Base-by-base conservation (phyloP, 2,113 vertebrate genomes). In the Hydropotes inermis region DNA sequence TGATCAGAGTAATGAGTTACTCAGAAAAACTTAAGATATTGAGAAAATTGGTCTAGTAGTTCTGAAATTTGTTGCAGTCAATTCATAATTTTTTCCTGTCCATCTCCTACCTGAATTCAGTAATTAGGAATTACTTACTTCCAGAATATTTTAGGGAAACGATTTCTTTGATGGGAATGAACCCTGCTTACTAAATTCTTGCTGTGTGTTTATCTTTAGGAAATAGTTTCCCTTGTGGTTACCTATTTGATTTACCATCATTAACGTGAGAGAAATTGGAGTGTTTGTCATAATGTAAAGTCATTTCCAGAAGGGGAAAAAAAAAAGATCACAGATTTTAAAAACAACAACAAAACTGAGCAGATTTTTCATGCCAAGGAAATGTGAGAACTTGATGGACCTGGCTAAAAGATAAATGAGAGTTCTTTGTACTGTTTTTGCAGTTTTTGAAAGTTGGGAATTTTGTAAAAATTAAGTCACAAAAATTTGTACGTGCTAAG, bases 291-390 rank as follows among this genome's bases (percentile, higher is more conserved):
- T 87, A 54, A 79, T 88, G 12, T 95, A 58, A 94, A 83, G 47
- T 93, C 27, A 86, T 97, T 94, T 85, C 61, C 27, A 79, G 27
- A 57, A 94, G 23, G 50, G 43, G 47, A 14, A 23, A 95, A 84
- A 88, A 36, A 7, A 21, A 15, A 94, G 28, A 36, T 81, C 60
- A 90, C 23, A 67, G 47, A 33, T 95, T 43, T 7, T 4, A 78
- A 78, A 78, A 43, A 27, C 23, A 43, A 14, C 27, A 50, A 12
- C 17, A 79, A 81, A 84, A 30, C 45, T 13, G 57, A 28, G 5
- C 27, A 61, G 10, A 79, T 92, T 97, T 92, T 94, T 39, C 50
- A 43, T 89, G 36, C n/a, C 39, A 92, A 89, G 95, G 95, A 90
- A 84, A 94, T 82, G 14, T 86, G 79, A 94, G 27, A 11, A 64